phyloP scores from a whole-genome alignment of 2,797 vertebrate species.

The Etheostoma perlongum region DNA sequence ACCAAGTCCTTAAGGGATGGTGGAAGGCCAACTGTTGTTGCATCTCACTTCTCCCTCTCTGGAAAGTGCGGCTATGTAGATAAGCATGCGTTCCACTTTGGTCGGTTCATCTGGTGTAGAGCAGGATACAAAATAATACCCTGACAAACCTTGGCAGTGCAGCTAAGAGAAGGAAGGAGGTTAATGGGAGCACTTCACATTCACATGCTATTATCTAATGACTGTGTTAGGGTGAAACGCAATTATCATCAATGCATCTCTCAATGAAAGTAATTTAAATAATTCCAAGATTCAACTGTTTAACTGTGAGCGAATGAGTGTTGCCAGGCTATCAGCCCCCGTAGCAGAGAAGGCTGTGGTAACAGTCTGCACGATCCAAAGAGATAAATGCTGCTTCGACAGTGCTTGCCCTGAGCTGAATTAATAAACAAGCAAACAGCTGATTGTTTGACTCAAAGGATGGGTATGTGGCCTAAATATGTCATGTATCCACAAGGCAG shows the following conservation, averaged over 20 bases:
- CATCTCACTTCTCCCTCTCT: slow-evolving; percentile 41
- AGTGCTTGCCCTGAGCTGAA: slow-evolving; percentile 53
- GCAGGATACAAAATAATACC: slow-evolving; percentile 48
- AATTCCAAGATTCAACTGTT: slow-evolving; percentile 55
- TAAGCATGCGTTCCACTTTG: slow-evolving; percentile 54
- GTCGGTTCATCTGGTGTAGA: slow-evolving; percentile 42
- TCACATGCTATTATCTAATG: slow-evolving; percentile 49
- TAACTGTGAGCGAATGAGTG: slow-evolving; percentile 40
- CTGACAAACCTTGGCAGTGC: slow-evolving; percentile 46
- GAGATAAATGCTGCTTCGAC: slow-evolving; percentile 60
- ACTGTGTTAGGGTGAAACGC: slow-evolving; percentile 45
- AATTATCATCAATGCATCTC: slow-evolving; percentile 64
- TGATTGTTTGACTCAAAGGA: slow-evolving; percentile 57
- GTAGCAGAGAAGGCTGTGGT: slow-evolving; percentile 36
- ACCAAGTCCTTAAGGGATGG: slow-evolving; percentile 32
- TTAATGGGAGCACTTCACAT: slow-evolving; percentile 43
- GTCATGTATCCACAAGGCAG: slow-evolving; percentile 37
- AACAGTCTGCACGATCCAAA: slow-evolving; percentile 57
- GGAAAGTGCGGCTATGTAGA: slow-evolving; percentile 59
- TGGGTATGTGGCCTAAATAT: slow-evolving; percentile 29
- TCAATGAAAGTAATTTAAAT: slow-evolving; percentile 67
- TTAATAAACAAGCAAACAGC: slow-evolving; percentile 60
- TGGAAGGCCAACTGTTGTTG: slow-evolving; percentile 48
- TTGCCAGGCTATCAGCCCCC: slow-evolving; percentile 64
- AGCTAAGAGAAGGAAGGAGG: slow-evolving; percentile 39